These are phyloP conservation scores for Malurus elegans DNA, from an alignment of 2,113 vertebrate species.

Conservation along the genomic window DNA sequence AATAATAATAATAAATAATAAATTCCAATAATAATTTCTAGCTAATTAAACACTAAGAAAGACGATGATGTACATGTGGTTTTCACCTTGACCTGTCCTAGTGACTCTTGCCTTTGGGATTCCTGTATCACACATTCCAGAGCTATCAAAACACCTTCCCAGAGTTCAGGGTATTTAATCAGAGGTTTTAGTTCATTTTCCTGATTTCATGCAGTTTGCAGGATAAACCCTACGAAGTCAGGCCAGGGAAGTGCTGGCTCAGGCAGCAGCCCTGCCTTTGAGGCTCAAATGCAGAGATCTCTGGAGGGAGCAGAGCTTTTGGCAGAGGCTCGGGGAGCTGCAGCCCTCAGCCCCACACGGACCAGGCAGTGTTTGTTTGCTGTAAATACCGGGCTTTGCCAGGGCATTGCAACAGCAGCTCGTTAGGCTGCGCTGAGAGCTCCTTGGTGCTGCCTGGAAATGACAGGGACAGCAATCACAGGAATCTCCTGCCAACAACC, in stretches of 20 bases:
- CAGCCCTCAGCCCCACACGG: not conserved
- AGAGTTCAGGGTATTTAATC: not conserved
- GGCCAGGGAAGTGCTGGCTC: not conserved
- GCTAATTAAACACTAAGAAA: not conserved
- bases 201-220: not conserved
- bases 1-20: not conserved
- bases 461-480: not conserved
- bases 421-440: not conserved
- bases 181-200: not conserved
- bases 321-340: not conserved
- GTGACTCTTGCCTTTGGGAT: not conserved
- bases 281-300: rapidly evolving
- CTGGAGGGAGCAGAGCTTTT: not conserved
- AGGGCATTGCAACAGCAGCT: conserved; percentile 1
- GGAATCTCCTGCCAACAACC: not conserved
- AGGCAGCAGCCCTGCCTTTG: not conserved
- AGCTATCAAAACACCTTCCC: not conserved
- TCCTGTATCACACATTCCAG: not conserved
- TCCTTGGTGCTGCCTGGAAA: not conserved
- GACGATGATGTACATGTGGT: not conserved
- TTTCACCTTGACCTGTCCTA: not conserved
- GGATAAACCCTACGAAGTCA: not conserved
- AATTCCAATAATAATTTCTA: not conserved
- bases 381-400: conserved; percentile 49
- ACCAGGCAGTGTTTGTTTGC: conserved; percentile 10